Conservation (phyloP, 2,888 invertebrate genomes). For the Galeruca laticollis region DNA sequence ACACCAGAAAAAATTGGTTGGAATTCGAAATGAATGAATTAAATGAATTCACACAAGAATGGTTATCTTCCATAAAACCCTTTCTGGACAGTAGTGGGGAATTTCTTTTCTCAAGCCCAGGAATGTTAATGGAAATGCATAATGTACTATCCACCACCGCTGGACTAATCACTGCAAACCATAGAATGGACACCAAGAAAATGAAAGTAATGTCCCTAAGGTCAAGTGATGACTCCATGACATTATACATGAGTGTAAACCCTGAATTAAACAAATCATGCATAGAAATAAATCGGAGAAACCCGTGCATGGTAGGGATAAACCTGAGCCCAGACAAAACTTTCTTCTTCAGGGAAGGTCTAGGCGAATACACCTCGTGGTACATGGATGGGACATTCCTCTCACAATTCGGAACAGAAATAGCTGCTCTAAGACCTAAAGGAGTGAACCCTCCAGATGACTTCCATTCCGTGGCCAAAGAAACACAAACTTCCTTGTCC, state of each 20-base stretch:
- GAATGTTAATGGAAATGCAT: constrained; percentile 55
- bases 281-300: constrained; percentile 37
- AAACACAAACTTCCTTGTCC: constrained; percentile 26
- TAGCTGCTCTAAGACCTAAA: constrained; percentile 43
- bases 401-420: constrained; percentile 50
- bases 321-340: constrained; percentile 48
- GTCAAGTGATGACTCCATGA: constrained; percentile 21
- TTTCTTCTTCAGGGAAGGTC: constrained; percentile 37
- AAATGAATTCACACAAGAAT: not conserved
- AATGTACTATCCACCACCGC: constrained; percentile 49
- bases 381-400: constrained; percentile 47
- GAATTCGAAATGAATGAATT: not conserved
- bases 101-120: constrained; percentile 38
- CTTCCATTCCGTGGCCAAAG: constrained; percentile 44
- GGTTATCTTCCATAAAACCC: not conserved
- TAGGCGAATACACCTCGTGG: constrained; percentile 52
- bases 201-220: constrained; percentile 14
- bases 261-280: not conserved
- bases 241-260: not conserved
- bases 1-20: not conserved
- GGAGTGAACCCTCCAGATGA: constrained; percentile 47
- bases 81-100: not conserved
- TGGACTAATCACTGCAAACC: constrained; percentile 40
- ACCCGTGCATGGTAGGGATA: constrained; percentile 39
- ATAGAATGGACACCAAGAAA: constrained; percentile 24